Base-by-base conservation (phyloP, 1,140 invertebrate genomes). In the Drosophila pachea region DNA sequence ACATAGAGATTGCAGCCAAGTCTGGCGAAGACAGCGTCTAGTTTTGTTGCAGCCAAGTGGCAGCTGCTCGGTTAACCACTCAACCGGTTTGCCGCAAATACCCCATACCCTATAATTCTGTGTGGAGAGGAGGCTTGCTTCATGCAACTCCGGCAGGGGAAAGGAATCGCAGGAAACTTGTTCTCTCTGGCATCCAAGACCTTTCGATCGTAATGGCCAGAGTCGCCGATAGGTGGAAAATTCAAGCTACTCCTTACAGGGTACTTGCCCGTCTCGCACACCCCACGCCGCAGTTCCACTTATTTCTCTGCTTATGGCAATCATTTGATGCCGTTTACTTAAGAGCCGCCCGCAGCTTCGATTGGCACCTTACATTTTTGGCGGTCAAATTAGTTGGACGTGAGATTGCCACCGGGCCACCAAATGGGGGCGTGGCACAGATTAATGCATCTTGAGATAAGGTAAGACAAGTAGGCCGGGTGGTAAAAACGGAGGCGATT, bases 21-120 rank as follows among this genome's bases (percentile, higher is more conserved):
- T 65, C 53, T 65, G 43, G 62, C 52, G 22, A 35, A 58, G 53
- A 47, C 49, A 38, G 53, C 55, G 52, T 47, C 45, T 64, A 52
- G 67, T 50, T 47, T 64, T 58, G 67, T 43, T 43, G 67, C 62
- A 71, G 52, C 42, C 56, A 55, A 49, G 42, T 62, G 55, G 70
- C 71, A 73, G 71, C 71, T 73, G 71, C 70, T 73, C 58, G 55
- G n/a, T 68, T 72, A 54, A 47, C 67, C 61, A 69, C 22, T 32
- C 14, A 69, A 69, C 67, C 67, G 67, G 67, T 69, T 62, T 52
- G 53, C 38, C 33, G 36, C 7, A 3, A 22, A 22, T 22, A 22
- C 12, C 9, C 6, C 0, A 32, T 56, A 64, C 60, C 47, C 61
- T 65, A 12, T 14, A 52, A 3, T 22, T 22, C 1, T 22, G 8